Evolutionary conservation across 2,113 vertebrate genomes (phyloP).

Genomic region (Oncorhynchus tshawytscha): DNA sequence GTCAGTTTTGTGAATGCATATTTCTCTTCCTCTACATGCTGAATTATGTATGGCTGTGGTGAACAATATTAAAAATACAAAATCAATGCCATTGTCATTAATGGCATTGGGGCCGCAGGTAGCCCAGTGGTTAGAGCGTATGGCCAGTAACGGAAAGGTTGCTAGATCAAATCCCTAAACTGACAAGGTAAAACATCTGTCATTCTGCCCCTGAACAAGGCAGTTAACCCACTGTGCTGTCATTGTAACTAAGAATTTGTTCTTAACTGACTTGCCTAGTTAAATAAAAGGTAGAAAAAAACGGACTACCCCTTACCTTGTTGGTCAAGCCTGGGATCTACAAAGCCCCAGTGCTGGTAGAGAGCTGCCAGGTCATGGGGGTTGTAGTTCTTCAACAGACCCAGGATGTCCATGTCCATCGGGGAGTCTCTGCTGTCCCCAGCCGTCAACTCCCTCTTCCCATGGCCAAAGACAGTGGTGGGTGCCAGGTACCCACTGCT

Average conservation of each 20-base stretch:
- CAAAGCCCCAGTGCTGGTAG: slow-evolving; percentile 89
- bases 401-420: slow-evolving; percentile 85
- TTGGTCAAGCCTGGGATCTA: slow-evolving; percentile 80
- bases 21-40: not conserved
- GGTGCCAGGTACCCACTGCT: slow-evolving; percentile 63
- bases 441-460: slow-evolving; percentile 71
- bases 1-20: not conserved
- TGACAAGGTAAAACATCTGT: too few species aligned
- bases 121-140: slow-evolving; percentile 38
- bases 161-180: too few species aligned
- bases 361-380: slow-evolving; percentile 87
- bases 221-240: too few species aligned
- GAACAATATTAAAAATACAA: not conserved
- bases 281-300: too few species aligned
- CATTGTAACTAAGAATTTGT: too few species aligned
- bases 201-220: too few species aligned
- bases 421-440: slow-evolving; percentile 64
- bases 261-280: too few species aligned
- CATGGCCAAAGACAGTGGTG: slow-evolving; percentile 55
- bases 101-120: slow-evolving; percentile 31
- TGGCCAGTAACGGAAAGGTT: too few species aligned
- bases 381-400: slow-evolving; percentile 88
- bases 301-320: slow-evolving; percentile 75
- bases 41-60: not conserved
- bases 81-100: too few species aligned